These are phyloP conservation scores for Thaumetopoea pityocampa DNA, from an alignment of 1,140 invertebrate species.

Conservation along the genomic window DNA sequence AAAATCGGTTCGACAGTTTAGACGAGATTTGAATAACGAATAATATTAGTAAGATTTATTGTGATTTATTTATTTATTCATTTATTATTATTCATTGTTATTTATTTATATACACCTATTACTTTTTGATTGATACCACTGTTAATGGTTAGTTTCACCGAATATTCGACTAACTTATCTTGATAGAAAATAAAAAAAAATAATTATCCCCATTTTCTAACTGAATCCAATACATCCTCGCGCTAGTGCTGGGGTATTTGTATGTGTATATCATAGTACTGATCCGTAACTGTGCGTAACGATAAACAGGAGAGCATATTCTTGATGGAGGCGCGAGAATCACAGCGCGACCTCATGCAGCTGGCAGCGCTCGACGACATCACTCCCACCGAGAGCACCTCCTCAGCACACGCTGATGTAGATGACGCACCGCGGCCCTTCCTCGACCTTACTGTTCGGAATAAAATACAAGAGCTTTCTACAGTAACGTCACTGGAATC, in stretches of 20 bases:
- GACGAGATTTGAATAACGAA: no score
- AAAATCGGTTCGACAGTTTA: no score
- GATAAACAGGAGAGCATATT: conserved; percentile 83
- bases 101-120: no score
- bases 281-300: conserved; percentile 2
- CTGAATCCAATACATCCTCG: no score
- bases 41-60: no score
- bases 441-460: conserved; percentile 39
- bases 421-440: conserved; percentile 22
- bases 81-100: no score
- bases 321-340: conserved; percentile 85
- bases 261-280: neutral
- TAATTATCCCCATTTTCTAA: no score
- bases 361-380: conserved; percentile 39
- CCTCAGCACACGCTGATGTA: conserved; percentile 4
- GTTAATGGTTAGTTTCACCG: no score
- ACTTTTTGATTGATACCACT: no score
- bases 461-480: conserved; percentile 33
- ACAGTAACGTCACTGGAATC: conserved; percentile 64
- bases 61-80: no score
- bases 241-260: neutral
- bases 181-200: no score
- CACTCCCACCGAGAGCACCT: conserved; percentile 19
- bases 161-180: no score
- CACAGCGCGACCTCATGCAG: conserved; percentile 78